A percentile compares a stretch with the other conserved stretches of the same genome.
Conservation (phyloP, 2,113 vertebrate species). For the Garra rufa region DNA sequence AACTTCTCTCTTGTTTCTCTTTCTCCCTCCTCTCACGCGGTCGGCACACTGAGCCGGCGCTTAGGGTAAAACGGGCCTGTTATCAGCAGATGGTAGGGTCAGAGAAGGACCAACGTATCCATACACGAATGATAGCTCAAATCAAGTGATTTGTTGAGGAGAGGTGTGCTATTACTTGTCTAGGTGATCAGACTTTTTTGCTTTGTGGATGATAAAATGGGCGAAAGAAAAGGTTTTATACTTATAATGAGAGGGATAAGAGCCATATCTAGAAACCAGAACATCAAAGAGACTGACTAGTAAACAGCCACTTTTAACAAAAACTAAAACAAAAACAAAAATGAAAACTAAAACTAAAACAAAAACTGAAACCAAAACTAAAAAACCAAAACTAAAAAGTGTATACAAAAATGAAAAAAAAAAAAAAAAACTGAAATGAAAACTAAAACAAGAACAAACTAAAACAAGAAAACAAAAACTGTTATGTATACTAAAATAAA, state of each 20-base stretch:
- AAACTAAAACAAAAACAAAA: not conserved
- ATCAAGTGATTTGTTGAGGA: not conserved
- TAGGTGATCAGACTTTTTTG: not conserved
- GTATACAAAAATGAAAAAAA: too few relatives aligned
- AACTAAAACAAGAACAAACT: not conserved
- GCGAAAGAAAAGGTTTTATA: not conserved
- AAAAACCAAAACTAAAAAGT: too few relatives aligned
- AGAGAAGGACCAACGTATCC: not conserved
- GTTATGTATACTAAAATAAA: not conserved
- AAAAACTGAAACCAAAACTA: not conserved
- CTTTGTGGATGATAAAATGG: not conserved
- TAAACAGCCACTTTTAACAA: not conserved
- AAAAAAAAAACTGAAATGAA: not conserved
- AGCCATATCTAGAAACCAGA: not conserved
- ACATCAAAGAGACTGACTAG: not conserved
- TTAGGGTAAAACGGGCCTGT: constrained; percentile 23
- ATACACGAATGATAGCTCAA: constrained; percentile 10
- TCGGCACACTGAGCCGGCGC: not conserved
- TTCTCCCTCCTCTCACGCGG: not conserved
- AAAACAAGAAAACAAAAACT: not conserved
- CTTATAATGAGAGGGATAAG: not conserved
- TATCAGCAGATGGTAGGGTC: constrained; percentile 36
- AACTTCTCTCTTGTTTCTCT: constrained; percentile 35
- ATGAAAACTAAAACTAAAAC: not conserved
- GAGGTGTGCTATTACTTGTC: not conserved